phyloP scores from a whole-genome alignment of 2,113 vertebrate species.

The Callithrix jacchus region DNA sequence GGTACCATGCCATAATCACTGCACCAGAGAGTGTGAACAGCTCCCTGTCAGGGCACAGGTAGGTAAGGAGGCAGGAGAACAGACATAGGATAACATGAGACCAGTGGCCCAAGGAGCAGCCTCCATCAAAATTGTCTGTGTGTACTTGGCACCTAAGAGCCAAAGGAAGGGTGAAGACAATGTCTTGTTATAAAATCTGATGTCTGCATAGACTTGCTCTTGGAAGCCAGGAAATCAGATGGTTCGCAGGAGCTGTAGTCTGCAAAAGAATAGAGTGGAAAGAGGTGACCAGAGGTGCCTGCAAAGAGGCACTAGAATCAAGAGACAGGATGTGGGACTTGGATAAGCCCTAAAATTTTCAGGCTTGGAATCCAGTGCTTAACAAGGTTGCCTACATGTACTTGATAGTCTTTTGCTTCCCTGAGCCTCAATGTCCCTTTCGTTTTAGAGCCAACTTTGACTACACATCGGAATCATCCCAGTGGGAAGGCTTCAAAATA shows the following conservation, averaged over 20 bases:
- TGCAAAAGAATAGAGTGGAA: neutral
- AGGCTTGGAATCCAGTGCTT: neutral
- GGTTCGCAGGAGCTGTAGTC: neutral
- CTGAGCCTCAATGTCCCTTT: neutral
- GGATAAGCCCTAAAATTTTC: neutral
- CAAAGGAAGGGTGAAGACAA: neutral
- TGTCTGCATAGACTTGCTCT: neutral
- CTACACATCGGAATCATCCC: neutral
- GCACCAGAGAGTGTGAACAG: rapidly evolving
- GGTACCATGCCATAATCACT: rapidly evolving
- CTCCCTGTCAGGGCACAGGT: rapidly evolving
- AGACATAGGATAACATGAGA: neutral
- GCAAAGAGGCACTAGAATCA: neutral
- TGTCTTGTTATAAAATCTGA: neutral
- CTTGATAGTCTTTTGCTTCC: neutral
- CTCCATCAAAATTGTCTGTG: neutral
- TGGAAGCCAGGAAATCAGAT: neutral
- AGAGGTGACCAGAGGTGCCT: neutral
- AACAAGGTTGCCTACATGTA: neutral
- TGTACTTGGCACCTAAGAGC: neutral
- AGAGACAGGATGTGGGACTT: neutral
- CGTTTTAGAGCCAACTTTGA: neutral
- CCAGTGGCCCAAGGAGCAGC: neutral
- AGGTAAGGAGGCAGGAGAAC: neutral
- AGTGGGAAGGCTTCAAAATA: neutral